Percentiles rank a stretch among this genome's conserved stretches.
Evolutionary conservation across 92 coral and sea anemone species (phyloP).

Genomic region (Palythoa heliodiscus): DNA sequence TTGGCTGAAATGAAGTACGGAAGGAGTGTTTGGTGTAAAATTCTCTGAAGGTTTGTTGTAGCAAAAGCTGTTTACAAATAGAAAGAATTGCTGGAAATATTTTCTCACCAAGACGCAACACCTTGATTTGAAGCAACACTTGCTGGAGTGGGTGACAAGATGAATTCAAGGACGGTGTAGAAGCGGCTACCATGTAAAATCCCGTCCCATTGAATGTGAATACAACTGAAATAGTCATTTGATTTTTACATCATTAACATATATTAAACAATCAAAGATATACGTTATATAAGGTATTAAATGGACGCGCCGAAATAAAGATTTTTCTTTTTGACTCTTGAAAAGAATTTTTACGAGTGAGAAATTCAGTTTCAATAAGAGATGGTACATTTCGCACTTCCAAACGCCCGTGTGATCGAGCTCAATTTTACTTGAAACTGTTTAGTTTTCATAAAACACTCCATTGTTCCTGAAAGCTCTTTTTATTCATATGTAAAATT

Average conservation of each 20-base stretch:
- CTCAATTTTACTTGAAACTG: no score
- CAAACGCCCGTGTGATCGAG: no score
- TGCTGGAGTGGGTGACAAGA: not conserved
- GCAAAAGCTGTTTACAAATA: not conserved
- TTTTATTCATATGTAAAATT: no score
- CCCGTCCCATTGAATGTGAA: not conserved
- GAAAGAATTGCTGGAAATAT: not conserved
- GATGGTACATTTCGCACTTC: no score
- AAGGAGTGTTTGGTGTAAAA: not conserved
- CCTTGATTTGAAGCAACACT: not conserved
- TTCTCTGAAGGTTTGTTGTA: not conserved
- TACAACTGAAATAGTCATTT: not conserved
- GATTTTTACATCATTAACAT: not conserved
- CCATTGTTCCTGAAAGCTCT: no score
- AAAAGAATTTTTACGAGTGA: no score
- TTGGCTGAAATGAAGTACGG: constrained; percentile 11
- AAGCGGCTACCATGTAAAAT: not conserved
- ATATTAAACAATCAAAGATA: not conserved
- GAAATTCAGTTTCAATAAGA: no score
- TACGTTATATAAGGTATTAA: no score
- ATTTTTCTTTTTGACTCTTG: no score
- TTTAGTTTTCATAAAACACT: no score
- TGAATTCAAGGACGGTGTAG: not conserved
- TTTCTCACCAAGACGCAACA: not conserved
- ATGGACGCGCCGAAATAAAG: no score